Base-by-base conservation (phyloP, 2,888 invertebrate genomes). In the Bellardia bayeri region DNA sequence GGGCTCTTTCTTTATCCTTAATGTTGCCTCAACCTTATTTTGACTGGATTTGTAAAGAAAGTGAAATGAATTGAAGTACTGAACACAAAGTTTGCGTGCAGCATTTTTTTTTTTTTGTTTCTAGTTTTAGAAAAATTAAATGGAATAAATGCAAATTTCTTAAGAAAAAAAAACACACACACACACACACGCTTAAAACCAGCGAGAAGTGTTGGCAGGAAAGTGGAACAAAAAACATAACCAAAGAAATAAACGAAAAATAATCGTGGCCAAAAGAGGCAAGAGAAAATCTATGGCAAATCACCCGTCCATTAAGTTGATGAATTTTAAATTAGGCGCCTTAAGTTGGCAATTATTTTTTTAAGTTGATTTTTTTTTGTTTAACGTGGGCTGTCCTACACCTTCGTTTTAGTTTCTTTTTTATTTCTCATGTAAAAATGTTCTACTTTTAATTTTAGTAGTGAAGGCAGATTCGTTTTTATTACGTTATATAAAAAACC, bases 291-390 rank as follows among this genome's bases (percentile, higher is more conserved):
- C n/a, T 75, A n/a, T 51, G 58, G 5, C 40, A 76, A 71, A 72
- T 72, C 51, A 54, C 7, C 56, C 64, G 71, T 14, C 80, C 84
- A 87, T 84, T 80, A 80, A 72, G 56, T 66, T 84, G 58, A 84
- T 84, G 81, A 76, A 66, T 81, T 76, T 68, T 33, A 82, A 82
- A 82, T 86, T 51, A 83, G 75, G n/a, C 69, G 56, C 79, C 72
- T 63, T 56, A 51, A 87, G 40, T 58, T 80, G 45, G 30, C 1
- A 40, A 42, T 56, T 11, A 13, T 30, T 30, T 58, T 16, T 23
- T 11, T 54, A 16, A 58, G 5, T 16, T 66, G 56, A 37, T n/a
- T n/a, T 40, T 69, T 45, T 54, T 42, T 23, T n/a, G 16, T 30
- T 61, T 54, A 61, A 58, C 14, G 49, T 61, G 56, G 56, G 42